Evolutionary conservation across 2,888 invertebrate genomes (phyloP).

Genomic region (Neoascia interrupta): DNA sequence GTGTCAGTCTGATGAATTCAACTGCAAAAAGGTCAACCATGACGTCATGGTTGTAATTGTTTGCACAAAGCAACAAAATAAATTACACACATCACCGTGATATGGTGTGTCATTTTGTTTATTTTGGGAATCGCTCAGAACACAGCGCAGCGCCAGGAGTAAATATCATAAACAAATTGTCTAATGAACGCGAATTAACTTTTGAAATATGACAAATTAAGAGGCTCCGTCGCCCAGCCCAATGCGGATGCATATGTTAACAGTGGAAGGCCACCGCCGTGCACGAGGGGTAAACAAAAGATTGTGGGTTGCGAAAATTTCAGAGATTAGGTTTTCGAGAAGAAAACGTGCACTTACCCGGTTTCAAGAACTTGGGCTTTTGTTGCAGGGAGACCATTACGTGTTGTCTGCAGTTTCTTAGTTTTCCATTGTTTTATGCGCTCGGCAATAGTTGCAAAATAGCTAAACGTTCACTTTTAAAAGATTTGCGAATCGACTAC

Average conservation of each 20-base stretch:
- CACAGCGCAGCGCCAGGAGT: too few species aligned
- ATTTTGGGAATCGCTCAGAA: not conserved
- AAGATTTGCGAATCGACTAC: too few species aligned
- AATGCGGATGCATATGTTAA: too few species aligned
- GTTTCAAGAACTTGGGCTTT: conserved; percentile 60
- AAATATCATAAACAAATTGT: too few species aligned
- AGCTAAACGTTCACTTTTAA: conserved; percentile 6
- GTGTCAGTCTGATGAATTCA: conserved; percentile 10
- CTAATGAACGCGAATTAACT: not conserved
- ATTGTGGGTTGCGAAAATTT: too few species aligned
- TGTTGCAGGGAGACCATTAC: conserved; percentile 63
- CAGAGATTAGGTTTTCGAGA: too few species aligned
- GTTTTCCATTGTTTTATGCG: conserved; percentile 35
- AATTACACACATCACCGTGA: not conserved
- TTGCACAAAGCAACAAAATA: conserved; percentile 13
- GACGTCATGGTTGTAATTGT: conserved; percentile 38
- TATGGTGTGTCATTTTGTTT: conserved; percentile 4
- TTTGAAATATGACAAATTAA: conserved; percentile 3
- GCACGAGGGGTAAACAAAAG: too few species aligned
- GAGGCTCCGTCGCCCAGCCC: too few species aligned
- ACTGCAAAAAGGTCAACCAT: conserved; percentile 52
- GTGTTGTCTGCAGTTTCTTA: conserved; percentile 35
- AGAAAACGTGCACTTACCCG: conserved; percentile 58
- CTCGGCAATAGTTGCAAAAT: not conserved
- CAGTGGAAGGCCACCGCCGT: too few species aligned